Conservation (phyloP, 1,140 invertebrate genomes). For the Drosophila bocki region DNA sequence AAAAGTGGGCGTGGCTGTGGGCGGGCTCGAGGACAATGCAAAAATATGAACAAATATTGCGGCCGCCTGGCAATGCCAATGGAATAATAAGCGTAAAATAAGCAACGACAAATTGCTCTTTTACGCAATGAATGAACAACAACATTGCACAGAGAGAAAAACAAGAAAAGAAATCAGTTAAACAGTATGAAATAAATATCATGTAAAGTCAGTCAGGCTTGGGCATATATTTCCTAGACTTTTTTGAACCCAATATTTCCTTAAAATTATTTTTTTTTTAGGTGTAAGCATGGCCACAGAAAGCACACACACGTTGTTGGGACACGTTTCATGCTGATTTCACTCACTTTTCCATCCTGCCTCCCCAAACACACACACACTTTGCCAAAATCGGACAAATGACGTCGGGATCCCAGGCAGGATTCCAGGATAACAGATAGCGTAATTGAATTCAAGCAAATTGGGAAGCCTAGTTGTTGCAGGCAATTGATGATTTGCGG, state of each 20-base stretch:
- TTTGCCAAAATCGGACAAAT: slow-evolving; percentile 24
- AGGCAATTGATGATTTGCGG: slow-evolving; percentile 1
- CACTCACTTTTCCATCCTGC: neutral
- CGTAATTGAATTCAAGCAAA: slow-evolving; percentile 25
- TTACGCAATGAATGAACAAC: slow-evolving; percentile 43
- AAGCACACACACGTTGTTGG: slow-evolving; percentile 48
- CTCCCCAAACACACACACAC: neutral
- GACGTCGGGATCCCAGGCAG: slow-evolving; percentile 19
- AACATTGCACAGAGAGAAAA: slow-evolving; percentile 7
- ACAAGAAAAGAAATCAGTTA: neutral
- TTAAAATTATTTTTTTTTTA: neutral
- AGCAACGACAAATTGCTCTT: slow-evolving; percentile 43
- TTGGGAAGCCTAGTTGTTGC: slow-evolving; percentile 23
- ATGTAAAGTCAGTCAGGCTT: neutral
- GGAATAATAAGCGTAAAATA: slow-evolving; percentile 51
- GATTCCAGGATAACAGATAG: slow-evolving; percentile 29
- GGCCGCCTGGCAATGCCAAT: slow-evolving; percentile 28
- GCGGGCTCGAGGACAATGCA: slow-evolving; percentile 25
- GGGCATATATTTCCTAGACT: neutral
- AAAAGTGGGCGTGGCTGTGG: slow-evolving; percentile 15
- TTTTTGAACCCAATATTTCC: neutral
- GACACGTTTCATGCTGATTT: slow-evolving; percentile 56
- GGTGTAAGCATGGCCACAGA: slow-evolving; percentile 1
- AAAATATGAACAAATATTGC: slow-evolving; percentile 44
- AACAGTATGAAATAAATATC: neutral